Evolutionary conservation across 2,113 vertebrate genomes (phyloP).

Genomic region (Cyprinodon tularosa): DNA sequence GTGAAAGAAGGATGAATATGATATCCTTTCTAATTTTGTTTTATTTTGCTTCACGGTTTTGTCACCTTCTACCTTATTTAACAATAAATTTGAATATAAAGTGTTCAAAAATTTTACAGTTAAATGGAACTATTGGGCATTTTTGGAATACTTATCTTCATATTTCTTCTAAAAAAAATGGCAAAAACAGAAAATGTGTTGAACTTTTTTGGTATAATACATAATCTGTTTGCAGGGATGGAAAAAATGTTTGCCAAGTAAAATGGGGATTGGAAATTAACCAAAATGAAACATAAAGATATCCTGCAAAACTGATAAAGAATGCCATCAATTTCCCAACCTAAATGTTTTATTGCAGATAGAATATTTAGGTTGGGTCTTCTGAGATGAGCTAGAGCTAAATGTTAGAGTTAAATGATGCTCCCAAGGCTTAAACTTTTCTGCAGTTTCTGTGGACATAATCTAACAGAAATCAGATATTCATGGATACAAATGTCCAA

Average conservation of each 20-base stretch:
- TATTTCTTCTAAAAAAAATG: neutral
- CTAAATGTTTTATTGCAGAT: neutral
- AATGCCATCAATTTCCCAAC: neutral
- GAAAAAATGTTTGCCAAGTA: neutral
- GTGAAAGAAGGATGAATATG: neutral
- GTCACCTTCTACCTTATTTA: neutral
- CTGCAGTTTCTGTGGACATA: too few relatives aligned
- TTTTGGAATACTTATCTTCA: neutral
- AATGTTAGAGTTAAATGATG: neutral
- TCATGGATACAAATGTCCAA: too few relatives aligned
- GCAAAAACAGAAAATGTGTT: neutral
- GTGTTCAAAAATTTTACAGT: neutral
- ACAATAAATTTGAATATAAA: neutral
- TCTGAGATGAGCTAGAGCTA: neutral
- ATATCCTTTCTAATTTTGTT: neutral
- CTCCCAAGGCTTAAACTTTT: too few relatives aligned
- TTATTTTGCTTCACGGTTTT: neutral
- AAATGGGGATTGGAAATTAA: neutral
- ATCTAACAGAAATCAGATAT: too few relatives aligned
- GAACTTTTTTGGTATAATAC: too few relatives aligned
- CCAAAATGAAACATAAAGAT: neutral
- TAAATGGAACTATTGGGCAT: neutral
- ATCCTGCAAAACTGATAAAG: neutral
- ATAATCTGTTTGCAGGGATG: too few relatives aligned
- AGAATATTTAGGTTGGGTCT: neutral